Conservation (phyloP, 2,888 invertebrate species). For the Phengaris arion region DNA sequence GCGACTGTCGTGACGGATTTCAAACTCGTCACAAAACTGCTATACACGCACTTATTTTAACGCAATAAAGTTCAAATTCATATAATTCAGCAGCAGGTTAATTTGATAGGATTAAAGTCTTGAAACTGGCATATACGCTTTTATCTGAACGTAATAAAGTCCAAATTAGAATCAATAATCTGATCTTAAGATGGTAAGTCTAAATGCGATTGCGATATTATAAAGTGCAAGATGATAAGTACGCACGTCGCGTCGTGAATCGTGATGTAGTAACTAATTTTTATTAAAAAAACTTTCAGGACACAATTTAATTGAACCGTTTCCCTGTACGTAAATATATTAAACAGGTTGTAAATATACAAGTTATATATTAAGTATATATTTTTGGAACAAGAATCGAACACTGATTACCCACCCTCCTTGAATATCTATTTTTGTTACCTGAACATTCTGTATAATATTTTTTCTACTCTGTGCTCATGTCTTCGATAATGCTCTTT, state of each 20-base stretch:
- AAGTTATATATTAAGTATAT: too few relatives aligned
- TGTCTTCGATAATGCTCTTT: too few relatives aligned
- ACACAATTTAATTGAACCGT: too few relatives aligned
- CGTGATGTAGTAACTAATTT: too few relatives aligned
- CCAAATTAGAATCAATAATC: neutral
- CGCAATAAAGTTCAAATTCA: neutral
- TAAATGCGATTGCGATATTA: neutral
- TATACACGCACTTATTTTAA: neutral
- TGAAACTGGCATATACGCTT: neutral
- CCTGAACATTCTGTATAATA: too few relatives aligned
- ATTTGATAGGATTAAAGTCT: neutral
- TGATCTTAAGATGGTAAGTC: neutral
- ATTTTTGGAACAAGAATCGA: too few relatives aligned
- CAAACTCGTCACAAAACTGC: neutral
- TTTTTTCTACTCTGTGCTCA: too few relatives aligned
- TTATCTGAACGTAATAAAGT: neutral
- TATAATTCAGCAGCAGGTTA: neutral
- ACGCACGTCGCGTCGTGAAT: neutral
- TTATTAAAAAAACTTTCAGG: too few relatives aligned
- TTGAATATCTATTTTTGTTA: too few relatives aligned
- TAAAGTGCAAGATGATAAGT: conserved; percentile 3
- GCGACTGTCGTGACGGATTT: neutral
- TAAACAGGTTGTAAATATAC: too few relatives aligned
- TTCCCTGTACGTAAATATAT: too few relatives aligned
- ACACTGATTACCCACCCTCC: too few relatives aligned